These are phyloP conservation scores for Torymus tubicola DNA, from an alignment of 2,888 invertebrate species.

Conservation along the genomic window DNA sequence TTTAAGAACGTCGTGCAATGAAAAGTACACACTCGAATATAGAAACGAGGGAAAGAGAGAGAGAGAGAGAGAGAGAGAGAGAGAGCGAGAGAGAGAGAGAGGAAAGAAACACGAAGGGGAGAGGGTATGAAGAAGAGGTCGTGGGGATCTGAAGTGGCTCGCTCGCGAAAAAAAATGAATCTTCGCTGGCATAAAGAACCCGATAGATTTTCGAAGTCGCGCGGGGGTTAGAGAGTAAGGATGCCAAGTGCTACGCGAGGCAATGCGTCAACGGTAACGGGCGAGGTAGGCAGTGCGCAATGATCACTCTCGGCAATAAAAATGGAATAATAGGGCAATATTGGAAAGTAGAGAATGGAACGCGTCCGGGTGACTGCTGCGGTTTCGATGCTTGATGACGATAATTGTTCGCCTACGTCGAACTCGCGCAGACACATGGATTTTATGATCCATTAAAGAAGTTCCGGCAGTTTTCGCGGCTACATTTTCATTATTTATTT, in stretches of 20 bases:
- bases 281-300: background rate
- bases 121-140: too few species aligned
- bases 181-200: background rate
- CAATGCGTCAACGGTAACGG: conserved; percentile 45
- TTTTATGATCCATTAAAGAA: too few species aligned
- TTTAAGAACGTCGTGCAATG: background rate
- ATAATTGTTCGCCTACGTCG: too few species aligned
- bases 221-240: background rate
- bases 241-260: conserved; percentile 15
- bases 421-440: too few species aligned
- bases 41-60: background rate
- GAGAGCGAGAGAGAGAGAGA: too few species aligned
- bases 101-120: too few species aligned
- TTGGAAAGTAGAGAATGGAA: conserved; percentile 24
- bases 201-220: conserved; percentile 1
- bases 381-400: too few species aligned
- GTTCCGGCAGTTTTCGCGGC: too few species aligned
- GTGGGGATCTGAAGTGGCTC: too few species aligned
- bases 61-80: too few species aligned
- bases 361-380: background rate
- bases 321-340: conserved; percentile 43
- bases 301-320: conserved; percentile 41
- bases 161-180: conserved; percentile 18
- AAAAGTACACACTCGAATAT: conserved; percentile 14
- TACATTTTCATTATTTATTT: too few species aligned